Percentiles rank a stretch among this genome's conserved stretches.
Evolutionary conservation across 2,888 invertebrate genomes (phyloP).

Genomic region (Thereva unica): DNA sequence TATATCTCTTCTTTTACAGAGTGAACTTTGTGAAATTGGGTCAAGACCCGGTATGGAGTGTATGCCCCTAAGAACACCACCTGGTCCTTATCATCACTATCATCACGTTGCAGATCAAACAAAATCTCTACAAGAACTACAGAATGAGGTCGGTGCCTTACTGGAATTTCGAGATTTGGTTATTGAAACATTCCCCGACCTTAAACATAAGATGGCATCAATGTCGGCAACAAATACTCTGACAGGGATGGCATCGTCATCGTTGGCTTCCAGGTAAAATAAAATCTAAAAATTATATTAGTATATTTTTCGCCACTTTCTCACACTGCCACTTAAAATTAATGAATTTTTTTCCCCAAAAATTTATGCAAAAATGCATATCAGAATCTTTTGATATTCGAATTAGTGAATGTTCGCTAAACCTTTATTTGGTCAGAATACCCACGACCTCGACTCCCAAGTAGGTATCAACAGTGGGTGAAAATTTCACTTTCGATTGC

Average conservation of each 20-base stretch:
- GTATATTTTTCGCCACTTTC: background rate
- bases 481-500: slow-evolving; percentile 13
- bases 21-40: slow-evolving; percentile 55
- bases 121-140: slow-evolving; percentile 88
- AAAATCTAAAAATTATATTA: background rate
- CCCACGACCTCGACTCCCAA: background rate
- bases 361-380: background rate
- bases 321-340: too few species aligned
- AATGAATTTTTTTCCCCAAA: background rate
- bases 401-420: background rate
- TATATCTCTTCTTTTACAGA: slow-evolving; percentile 41
- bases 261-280: slow-evolving; percentile 52
- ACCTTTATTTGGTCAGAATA: background rate
- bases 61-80: slow-evolving; percentile 72
- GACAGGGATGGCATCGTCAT: slow-evolving; percentile 53
- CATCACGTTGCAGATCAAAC: slow-evolving; percentile 84
- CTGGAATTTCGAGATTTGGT: slow-evolving; percentile 92
- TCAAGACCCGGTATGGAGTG: slow-evolving; percentile 78
- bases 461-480: slow-evolving; percentile 3
- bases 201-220: slow-evolving; percentile 82
- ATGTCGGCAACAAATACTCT: slow-evolving; percentile 62
- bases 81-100: slow-evolving; percentile 78
- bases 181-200: slow-evolving; percentile 91
- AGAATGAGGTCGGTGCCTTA: slow-evolving; percentile 90
- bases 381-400: background rate